Base-by-base conservation (phyloP, 2,113 vertebrate genomes). In the Barbus barbus region DNA sequence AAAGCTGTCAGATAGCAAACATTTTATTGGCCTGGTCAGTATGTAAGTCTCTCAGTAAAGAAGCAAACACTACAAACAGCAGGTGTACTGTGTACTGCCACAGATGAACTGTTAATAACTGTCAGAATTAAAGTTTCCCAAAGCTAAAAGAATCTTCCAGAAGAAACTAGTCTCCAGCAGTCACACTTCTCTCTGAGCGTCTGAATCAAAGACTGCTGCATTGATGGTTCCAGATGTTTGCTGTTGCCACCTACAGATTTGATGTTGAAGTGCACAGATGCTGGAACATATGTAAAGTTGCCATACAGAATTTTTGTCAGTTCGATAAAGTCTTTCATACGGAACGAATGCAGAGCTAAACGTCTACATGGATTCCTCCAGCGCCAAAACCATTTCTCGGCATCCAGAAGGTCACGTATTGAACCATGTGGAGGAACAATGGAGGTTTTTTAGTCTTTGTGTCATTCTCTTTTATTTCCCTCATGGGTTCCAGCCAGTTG, bases 371-470 rank as follows among this genome's bases (percentile, higher is more conserved):
- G 26, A 53, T 53, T 53, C 44, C 13, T 53, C n/a, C 9, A 4
- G 41, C 13, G 2, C 9, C n/a, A n/a, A n/a, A n/a, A n/a, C 12
- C 41, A 2, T 44, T 11, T 58, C 75, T 58, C 6, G 33, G 75
- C 51, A 58, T 78, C 51, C 56, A 4, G 31, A 91, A 88, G 88
- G 88, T 89, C 89, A 74, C 71, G 20, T 14, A 89, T 38, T 86
- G 73, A 81, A 72, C 84, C 91, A 44, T 60, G 80, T 85, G 61
- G 85, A 5, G 56, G 72, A 93, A 89, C 90, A 92, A 60, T 91
- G 83, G 86, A 38, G 38, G 4, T 20, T 83, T 72, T 83, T 67
- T 24, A 44, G 9, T 33, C 33, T 71, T 53, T 67, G 56, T 61
- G 28, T 51, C 24, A 3, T 53, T 84, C 80, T 83, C 74, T 89